phyloP scores from a whole-genome alignment of 2,888 invertebrate species.

The Meghimatium bilineatum region DNA sequence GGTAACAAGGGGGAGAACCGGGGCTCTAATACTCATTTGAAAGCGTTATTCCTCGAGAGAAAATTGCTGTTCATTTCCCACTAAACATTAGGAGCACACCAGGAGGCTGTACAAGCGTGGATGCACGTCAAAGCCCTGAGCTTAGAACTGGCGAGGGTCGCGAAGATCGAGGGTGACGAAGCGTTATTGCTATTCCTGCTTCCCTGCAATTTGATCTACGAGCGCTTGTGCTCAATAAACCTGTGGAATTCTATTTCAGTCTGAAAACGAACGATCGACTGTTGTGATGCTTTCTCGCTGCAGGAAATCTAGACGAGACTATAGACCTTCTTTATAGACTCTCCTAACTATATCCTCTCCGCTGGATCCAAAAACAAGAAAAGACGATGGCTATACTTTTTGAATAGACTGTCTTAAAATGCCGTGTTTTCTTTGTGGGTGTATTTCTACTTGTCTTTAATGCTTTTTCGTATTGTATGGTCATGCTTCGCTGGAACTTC shows the following conservation, averaged over 20 bases:
- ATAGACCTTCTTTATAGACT: background rate
- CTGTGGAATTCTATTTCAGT: constrained; percentile 21
- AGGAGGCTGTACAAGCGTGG: constrained; percentile 32
- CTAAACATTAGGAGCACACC: background rate
- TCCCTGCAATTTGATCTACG: constrained; percentile 36
- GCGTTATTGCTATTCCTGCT: constrained; percentile 5
- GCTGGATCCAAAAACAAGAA: constrained; percentile 10
- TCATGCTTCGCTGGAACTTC: too few species aligned
- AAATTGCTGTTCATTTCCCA: constrained; percentile 29
- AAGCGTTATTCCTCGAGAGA: constrained; percentile 22
- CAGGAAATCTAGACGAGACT: background rate
- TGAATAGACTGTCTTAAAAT: background rate
- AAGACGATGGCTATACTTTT: constrained; percentile 7
- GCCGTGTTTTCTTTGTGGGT: background rate
- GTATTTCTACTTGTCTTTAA: background rate
- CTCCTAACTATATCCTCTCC: background rate
- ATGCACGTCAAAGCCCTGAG: constrained; percentile 33
- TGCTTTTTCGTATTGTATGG: background rate
- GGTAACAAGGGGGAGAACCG: constrained; percentile 5
- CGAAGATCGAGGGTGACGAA: constrained; percentile 36
- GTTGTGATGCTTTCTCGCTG: constrained; percentile 12
- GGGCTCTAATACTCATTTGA: constrained; percentile 13
- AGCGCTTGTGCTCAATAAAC: constrained; percentile 14
- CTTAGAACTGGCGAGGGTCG: constrained; percentile 9
- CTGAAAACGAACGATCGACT: constrained; percentile 3